Evolutionary conservation across 2,888 invertebrate genomes (phyloP), one percentile per base, ranked within the genome.

Genomic region (Papilio elwesi): DNA sequence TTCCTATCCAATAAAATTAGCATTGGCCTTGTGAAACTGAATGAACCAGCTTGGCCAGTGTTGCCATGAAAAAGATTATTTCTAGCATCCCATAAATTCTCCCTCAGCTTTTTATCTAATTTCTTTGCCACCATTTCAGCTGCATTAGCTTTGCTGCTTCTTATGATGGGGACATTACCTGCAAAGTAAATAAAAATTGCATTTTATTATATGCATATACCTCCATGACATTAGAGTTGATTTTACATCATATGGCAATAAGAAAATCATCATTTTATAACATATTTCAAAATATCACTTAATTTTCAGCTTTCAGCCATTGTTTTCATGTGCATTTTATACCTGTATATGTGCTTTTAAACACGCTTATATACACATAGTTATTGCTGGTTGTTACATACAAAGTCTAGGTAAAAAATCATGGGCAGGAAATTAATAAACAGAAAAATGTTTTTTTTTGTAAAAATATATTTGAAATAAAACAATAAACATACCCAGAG

Each of bases 61-160:
- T 98, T 98, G 81, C 96, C 96, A 81, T 97, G 97, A 86, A 99
- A 99, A 64, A 99, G 94, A 91, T 98, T 99, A 88, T 99, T 99
- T 82, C 99, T 95, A 0, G 99, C 97, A 91, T 99, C 99, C 94
- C 99, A 97, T 13, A 99, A 94, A 92, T 99, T 99, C 87, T 99
- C 99, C 70, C 99, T 94, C 69, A 99, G 93, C 89, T 99, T 99
- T 88, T 99, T 99, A 83, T 99, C 99, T 75, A 99, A 94, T 89
- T 98, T 98, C 87, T 97, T 97, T 0, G 98, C 99, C 0, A 99
- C 98, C 97, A 99, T 98, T 94, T 99, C 99, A 0, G 99, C 99
- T 0, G 99, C 99, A 92, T 98, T 99, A 67, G 98, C 98, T 88
- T 97, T 96, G 9, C 98, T 98, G 89, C 98, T 97, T 79, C 98